These are phyloP conservation scores for Cryptoblepharus egeriae DNA, from an alignment of 2,797 vertebrate species.

Conservation along the genomic window DNA sequence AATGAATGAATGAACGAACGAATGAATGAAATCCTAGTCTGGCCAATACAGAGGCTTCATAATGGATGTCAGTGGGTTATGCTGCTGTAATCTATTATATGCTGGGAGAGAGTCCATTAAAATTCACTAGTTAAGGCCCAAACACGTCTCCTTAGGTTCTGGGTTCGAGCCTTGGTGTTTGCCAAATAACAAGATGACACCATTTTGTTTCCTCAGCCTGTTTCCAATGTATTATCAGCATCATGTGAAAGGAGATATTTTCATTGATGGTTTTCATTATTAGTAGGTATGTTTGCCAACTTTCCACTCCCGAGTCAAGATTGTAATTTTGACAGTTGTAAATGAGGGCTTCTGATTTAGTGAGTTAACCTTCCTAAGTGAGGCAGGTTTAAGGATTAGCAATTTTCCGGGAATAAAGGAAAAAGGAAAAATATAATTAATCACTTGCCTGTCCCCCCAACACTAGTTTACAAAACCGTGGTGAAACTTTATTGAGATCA, in stretches of 20 bases:
- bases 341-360: constrained; percentile 65
- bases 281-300: constrained; percentile 43
- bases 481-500: constrained; percentile 82
- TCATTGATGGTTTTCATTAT: constrained; percentile 43
- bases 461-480: constrained; percentile 81
- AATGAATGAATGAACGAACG: no score
- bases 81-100: background rate
- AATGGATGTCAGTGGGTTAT: background rate
- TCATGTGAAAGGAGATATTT: constrained; percentile 45
- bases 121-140: background rate
- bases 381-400: constrained; percentile 80
- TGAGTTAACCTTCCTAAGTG: constrained; percentile 76
- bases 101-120: background rate
- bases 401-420: constrained; percentile 78
- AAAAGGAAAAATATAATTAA: constrained; percentile 81
- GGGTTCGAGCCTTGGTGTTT: background rate
- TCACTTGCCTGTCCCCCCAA: constrained; percentile 79
- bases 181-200: background rate
- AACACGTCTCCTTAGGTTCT: background rate
- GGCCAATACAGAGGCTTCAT: background rate
- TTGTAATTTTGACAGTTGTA: constrained; percentile 52
- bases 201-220: background rate
- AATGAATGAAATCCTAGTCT: no score
- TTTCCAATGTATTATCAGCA: constrained; percentile 23
- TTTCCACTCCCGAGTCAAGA: constrained; percentile 62